phyloP scores from a whole-genome alignment of 1,140 invertebrate genomes.

The Galendromus occidentalis region DNA sequence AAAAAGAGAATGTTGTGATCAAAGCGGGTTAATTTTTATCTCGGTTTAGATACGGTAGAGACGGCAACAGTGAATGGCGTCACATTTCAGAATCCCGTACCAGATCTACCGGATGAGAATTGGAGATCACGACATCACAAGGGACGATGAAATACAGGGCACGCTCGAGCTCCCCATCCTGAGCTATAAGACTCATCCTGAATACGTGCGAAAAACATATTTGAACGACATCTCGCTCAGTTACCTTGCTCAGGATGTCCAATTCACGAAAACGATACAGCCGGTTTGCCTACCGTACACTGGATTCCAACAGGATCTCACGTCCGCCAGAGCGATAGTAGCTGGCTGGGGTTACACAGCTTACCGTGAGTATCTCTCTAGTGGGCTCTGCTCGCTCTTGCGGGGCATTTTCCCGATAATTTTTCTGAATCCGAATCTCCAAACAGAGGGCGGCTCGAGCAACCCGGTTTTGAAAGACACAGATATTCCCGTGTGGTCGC shows the following conservation, averaged over 20 bases:
- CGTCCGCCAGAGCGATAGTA: conserved; percentile 37
- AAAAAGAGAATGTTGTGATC: too few species aligned
- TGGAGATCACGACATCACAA: neutral
- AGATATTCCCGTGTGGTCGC: conserved; percentile 3
- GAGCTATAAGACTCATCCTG: neutral
- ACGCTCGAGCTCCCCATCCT: neutral
- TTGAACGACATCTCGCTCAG: neutral
- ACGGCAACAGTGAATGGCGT: neutral
- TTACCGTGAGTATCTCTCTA: conserved; percentile 17
- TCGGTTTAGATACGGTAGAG: too few species aligned
- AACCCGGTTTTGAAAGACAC: neutral
- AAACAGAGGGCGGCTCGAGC: neutral
- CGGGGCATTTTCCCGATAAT: neutral
- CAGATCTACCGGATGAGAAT: neutral
- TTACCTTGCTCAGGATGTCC: conserved; percentile 25
- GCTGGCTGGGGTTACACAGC: conserved; percentile 50
- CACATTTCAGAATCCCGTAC: neutral
- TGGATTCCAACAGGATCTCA: conserved; percentile 29
- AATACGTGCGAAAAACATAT: neutral
- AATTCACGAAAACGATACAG: conserved; percentile 38
- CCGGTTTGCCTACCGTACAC: conserved; percentile 51
- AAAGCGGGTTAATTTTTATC: too few species aligned
- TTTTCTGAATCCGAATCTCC: neutral
- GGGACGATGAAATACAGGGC: neutral
- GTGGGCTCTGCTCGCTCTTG: neutral